A percentile compares a stretch with the other conserved stretches of the same genome.
Conservation (phyloP, 2,797 vertebrate genomes). For the Acipenser transmontanus region DNA sequence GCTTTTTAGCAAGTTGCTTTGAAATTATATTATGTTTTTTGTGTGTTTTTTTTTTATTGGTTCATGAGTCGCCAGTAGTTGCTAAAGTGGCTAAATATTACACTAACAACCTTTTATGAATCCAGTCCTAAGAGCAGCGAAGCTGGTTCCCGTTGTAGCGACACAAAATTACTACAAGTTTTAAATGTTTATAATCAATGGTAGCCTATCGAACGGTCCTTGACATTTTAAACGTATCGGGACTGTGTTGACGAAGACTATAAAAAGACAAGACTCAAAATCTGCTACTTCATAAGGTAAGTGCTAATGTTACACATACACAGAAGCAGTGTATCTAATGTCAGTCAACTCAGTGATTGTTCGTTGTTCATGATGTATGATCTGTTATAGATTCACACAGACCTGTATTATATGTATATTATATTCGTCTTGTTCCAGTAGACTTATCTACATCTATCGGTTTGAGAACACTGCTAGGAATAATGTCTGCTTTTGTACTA, state of each 20-base stretch:
- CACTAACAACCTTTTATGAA: no score
- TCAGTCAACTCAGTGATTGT: conserved; percentile 11
- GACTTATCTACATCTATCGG: no score
- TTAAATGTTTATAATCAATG: background rate
- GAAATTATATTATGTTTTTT: no score
- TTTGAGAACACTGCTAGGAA: no score
- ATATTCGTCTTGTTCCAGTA: no score
- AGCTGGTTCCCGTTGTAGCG: background rate
- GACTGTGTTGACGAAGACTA: conserved; percentile 65
- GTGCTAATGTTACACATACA: background rate
- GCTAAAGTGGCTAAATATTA: background rate
- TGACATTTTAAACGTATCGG: conserved; percentile 69
- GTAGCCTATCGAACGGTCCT: conserved; percentile 29
- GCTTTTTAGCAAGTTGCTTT: background rate
- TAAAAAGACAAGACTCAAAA: conserved; percentile 76
- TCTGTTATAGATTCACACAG: no score
- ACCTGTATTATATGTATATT: no score
- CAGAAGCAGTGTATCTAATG: background rate
- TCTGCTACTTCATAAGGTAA: conserved; percentile 96
- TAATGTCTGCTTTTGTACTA: no score
- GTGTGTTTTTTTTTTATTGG: no score
- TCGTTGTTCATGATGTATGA: background rate
- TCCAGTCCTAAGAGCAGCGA: background rate
- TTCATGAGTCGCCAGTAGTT: background rate
- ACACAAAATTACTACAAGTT: background rate